phyloP scores from a whole-genome alignment of 1,140 invertebrate species.

The Drosophila orosa region DNA sequence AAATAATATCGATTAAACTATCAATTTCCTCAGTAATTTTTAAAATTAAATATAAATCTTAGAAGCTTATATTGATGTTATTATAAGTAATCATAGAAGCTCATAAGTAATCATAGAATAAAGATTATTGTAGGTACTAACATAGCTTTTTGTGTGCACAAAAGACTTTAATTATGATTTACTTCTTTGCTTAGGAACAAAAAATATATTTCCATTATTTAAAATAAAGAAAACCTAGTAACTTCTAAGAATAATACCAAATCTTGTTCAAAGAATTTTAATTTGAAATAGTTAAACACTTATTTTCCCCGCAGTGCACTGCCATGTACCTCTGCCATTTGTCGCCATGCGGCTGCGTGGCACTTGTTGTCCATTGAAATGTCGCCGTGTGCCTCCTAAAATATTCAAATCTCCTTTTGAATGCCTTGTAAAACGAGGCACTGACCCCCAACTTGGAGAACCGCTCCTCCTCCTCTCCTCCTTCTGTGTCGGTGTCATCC shows the following conservation, averaged over 20 bases:
- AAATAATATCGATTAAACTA: neutral
- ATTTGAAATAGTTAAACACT: neutral
- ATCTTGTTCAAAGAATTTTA: neutral
- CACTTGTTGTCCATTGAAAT: constrained; percentile 77
- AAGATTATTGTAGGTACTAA: no score
- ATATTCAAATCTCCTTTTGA: constrained; percentile 81
- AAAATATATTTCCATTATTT: neutral
- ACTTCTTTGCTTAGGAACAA: no score
- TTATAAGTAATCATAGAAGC: no score
- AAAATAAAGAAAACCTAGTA: no score
- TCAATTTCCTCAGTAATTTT: neutral
- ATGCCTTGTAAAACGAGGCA: constrained; percentile 74
- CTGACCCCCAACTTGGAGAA: constrained; percentile 61
- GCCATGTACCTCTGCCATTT: constrained; percentile 51
- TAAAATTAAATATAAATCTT: neutral
- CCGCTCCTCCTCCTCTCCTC: neutral
- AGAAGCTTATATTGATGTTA: neutral
- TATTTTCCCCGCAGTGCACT: neutral
- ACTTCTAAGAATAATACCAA: no score
- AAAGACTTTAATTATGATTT: neutral
- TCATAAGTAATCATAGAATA: no score
- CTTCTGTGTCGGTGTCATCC: constrained; percentile 19
- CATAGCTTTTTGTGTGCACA: neutral
- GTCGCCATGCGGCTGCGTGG: constrained; percentile 64
- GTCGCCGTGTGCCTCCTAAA: constrained; percentile 69